phyloP scores from a whole-genome alignment of 2,888 invertebrate genomes.

The Lamproptera curius region DNA sequence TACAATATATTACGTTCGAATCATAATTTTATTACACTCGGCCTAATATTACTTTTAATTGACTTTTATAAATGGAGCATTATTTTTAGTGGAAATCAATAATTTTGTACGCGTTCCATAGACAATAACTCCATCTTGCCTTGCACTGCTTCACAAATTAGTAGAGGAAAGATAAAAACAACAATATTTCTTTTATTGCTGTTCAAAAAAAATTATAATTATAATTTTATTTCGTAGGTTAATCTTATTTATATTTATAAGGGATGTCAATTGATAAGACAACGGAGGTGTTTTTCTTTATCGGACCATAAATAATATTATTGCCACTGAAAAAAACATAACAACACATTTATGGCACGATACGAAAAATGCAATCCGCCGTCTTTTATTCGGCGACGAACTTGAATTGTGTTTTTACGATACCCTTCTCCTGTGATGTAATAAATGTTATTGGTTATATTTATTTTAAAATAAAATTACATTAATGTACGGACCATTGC shows the following conservation, averaged over 20 bases:
- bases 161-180: neutral
- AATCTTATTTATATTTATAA: conserved; percentile 58
- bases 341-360: conserved; percentile 41
- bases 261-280: conserved; percentile 66
- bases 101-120: too few relatives aligned
- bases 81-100: too few relatives aligned
- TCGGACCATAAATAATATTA: conserved; percentile 33
- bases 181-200: conserved; percentile 30
- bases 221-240: conserved; percentile 49
- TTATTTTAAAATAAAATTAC: conserved; percentile 77
- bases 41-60: conserved; percentile 1
- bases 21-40: conserved; percentile 13
- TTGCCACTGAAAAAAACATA: conserved; percentile 11
- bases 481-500: conserved; percentile 59
- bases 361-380: conserved; percentile 30
- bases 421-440: conserved; percentile 78
- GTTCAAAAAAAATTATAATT: conserved; percentile 34
- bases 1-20: conserved; percentile 22
- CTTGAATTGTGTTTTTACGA: conserved; percentile 68
- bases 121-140: neutral
- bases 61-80: neutral
- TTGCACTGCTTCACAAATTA: neutral
- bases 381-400: conserved; percentile 51
- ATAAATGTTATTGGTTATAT: conserved; percentile 79
- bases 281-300: conserved; percentile 33